Evolutionary conservation across 1,140 invertebrate species (phyloP).

Genomic region (Idris sp.): DNA sequence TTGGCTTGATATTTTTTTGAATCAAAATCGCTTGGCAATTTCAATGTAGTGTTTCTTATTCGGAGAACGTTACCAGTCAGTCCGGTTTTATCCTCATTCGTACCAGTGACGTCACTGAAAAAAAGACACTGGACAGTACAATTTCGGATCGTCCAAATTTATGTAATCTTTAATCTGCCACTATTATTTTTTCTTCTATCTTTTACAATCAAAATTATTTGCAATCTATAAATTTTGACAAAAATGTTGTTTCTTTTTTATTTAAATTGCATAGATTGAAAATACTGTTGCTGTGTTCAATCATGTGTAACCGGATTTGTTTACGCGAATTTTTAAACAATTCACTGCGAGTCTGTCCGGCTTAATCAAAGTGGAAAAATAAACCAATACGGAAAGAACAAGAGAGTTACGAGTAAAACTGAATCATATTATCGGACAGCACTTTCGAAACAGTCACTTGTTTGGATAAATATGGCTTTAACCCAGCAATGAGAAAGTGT

Average conservation of each 20-base stretch:
- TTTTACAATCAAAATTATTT: no score
- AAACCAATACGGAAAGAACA: constrained; percentile 4
- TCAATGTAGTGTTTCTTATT: constrained; percentile 66
- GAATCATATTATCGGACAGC: constrained; percentile 46
- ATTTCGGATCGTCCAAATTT: constrained; percentile 25
- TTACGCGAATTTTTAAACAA: constrained; percentile 52
- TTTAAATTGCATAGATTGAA: no score
- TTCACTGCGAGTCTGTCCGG: constrained; percentile 27
- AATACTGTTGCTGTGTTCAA: no score
- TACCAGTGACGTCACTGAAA: constrained; percentile 71
- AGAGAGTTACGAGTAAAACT: constrained; percentile 22
- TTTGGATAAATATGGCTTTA: constrained; percentile 42
- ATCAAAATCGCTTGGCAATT: constrained; percentile 43
- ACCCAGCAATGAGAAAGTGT: constrained; percentile 13
- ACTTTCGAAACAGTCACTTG: constrained; percentile 45
- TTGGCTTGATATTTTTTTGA: constrained; percentile 33
- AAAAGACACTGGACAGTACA: constrained; percentile 66
- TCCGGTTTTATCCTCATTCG: constrained; percentile 75
- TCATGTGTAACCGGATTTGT: constrained; percentile 32
- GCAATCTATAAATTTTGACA: constrained; percentile 2
- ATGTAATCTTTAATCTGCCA: constrained; percentile 13
- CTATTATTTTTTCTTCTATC: background rate
- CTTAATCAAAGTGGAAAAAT: constrained; percentile 28
- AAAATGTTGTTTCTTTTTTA: no score
- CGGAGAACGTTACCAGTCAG: constrained; percentile 76